Evolutionary conservation across 1,140 invertebrate genomes (phyloP), one percentile per base, ranked within the genome.

Genomic region (Pseudomyrmex concolor): DNA sequence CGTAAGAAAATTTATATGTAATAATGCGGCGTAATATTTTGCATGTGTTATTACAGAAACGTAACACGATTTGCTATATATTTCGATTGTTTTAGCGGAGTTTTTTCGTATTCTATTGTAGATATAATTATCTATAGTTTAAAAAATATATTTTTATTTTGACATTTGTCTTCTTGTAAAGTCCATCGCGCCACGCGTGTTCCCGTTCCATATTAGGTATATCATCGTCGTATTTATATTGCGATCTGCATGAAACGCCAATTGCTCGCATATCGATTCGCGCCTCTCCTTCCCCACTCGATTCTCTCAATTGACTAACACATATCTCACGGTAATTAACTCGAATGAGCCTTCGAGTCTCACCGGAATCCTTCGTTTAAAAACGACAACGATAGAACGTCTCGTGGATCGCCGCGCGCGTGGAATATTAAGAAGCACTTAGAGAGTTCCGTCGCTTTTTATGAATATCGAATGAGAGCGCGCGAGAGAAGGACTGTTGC

Each of bases 391-490:
- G 67, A 34, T 34, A 57, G 57, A 19, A 68, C 43, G 50, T 59
- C 60, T 84, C 62, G 71, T 84, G n/a, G n/a, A 84, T 84, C 62
- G 34, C 25, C 50, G 22, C 10, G 22, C 10, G 17, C 48, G 43
- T 76, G 50, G 84, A 84, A 88, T 86, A 88, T 88, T 89, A 88
- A 89, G 59, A 80, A 84, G 70, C 78, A 70, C 72, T 55, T 43
- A 48, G 51, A 70, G 12, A 13, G 59, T 34, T 34, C 64, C 43
- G 22, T 64, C 62, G 64, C 60, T 80, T 7, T 34, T 85, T 89
- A 89, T 89, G 87, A 89, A 89, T 89, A 88, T 73, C 63, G 60
- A 86, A 89, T 86, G 74, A 89, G 86, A 17, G 74, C 80, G 74
- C 76, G 17, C 82, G 64, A 19, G 54, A 34, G 34, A 34, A 34